Percentiles rank a stretch among this genome's conserved stretches.
phyloP scores from a whole-genome alignment of 2,888 invertebrate species.

The Nudaria mundana region DNA sequence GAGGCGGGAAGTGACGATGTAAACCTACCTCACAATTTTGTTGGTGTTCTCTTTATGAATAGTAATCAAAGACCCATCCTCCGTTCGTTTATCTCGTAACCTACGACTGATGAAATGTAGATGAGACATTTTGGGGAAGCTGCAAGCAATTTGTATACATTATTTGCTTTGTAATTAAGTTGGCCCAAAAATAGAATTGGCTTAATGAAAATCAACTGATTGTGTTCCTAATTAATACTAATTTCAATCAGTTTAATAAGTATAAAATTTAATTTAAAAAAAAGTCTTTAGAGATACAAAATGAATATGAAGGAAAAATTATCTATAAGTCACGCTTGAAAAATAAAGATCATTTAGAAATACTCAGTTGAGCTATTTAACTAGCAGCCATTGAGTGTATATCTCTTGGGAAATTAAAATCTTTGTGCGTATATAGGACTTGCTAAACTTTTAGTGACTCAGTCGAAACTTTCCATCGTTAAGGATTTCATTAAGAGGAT shows the following conservation, averaged over 20 bases:
- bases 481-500: conserved; percentile 39
- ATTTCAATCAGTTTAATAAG: no score
- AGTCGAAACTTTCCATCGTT: conserved; percentile 42
- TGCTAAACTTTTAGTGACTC: conserved; percentile 53
- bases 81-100: conserved; percentile 57
- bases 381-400: conserved; percentile 54
- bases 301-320: background rate
- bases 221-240: no score
- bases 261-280: no score
- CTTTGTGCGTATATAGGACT: conserved; percentile 60
- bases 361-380: conserved; percentile 73
- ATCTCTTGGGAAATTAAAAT: conserved; percentile 68
- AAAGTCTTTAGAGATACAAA: background rate
- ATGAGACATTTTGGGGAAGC: conserved; percentile 62
- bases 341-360: conserved; percentile 69
- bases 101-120: conserved; percentile 64
- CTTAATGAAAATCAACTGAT: no score
- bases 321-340: conserved; percentile 32
- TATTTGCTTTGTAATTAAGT: conserved; percentile 46
- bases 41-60: conserved; percentile 62
- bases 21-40: conserved; percentile 48
- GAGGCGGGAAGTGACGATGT: conserved; percentile 17
- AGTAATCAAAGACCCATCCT: conserved; percentile 62
- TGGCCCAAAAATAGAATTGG: conserved; percentile 40
- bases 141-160: conserved; percentile 48